Evolutionary conservation across 2,888 invertebrate genomes (phyloP), one percentile per base, ranked within the genome.

Genomic region (Chrysolina americana): DNA sequence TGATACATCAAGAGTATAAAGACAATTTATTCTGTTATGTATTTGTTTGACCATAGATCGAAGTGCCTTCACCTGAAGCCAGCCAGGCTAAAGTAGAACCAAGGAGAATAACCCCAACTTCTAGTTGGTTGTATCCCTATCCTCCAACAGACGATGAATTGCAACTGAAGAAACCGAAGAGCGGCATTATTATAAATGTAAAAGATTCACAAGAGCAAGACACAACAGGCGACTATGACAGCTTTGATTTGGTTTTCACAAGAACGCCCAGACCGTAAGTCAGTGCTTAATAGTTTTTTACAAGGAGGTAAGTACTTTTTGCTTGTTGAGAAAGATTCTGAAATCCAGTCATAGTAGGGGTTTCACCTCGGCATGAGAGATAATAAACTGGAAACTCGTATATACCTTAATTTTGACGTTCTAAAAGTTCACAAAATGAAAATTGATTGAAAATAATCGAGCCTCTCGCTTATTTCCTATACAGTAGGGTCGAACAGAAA

Each of bases 141-240:
- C 82, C 83, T 4, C 87, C 84, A n/a, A 79, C 82, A 0, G 72
- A 75, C 17, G 81, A 82, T 1, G 80, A 85, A 17, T 74, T 88
- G 9, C 79, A 81, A 11, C 47, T 83, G n/a, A 82, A 82, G 65
- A 83, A 86, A 77, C 87, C 87, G 0, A 86, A 85, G 78, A 88
- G 87, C 77, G 87, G 87, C 2, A 87, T 88, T 65, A 79, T 85
- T 71, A 82, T 88, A 19, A 88, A 88, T 70, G 84, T 78, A 70
- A 76, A 44, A 48, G 76, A 76, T 11, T 68, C 48, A 0, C 64
- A 62, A 4, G 19, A 17, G 11, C 21, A 68, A 50, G 48, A 65
- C 28, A 44, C 62, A 8, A 15, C 15, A n/a, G 70, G 65, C 50
- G 81, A 79, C 69, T 82, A 82, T 41, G 85, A 85, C 63, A 86